Percentiles rank a stretch among this genome's conserved stretches.
These are phyloP conservation scores for Notamacropus eugenii DNA, from an alignment of 2,797 vertebrate species.

Conservation along the genomic window DNA sequence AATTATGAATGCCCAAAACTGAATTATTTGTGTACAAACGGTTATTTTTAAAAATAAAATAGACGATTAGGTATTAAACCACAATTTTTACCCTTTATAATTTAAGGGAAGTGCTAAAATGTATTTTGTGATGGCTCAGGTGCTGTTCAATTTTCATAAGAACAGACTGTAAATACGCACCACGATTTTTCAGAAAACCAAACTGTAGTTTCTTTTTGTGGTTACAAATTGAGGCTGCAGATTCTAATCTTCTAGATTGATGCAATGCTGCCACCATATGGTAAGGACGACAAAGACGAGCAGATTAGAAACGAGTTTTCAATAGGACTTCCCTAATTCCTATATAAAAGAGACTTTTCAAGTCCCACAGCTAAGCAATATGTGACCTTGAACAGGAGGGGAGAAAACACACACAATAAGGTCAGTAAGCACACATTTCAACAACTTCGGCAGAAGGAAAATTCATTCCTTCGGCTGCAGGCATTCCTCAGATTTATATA, in stretches of 20 bases:
- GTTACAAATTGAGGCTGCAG: fast-evolving
- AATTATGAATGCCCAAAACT: background rate
- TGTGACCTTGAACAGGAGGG: background rate
- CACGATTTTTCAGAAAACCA: background rate
- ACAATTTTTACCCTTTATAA: background rate
- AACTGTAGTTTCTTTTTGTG: background rate
- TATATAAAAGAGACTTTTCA: background rate
- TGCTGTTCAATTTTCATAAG: background rate
- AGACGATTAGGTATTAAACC: background rate
- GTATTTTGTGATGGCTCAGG: fast-evolving
- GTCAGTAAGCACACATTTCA: background rate
- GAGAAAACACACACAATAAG: fast-evolving
- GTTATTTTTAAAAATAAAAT: background rate
- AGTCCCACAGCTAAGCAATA: background rate
- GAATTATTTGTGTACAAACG: background rate
- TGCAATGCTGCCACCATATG: slow-evolving; percentile 84
- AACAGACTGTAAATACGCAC: background rate
- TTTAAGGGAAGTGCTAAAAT: background rate
- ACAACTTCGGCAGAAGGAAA: background rate
- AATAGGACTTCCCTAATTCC: background rate
- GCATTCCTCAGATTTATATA: fast-evolving
- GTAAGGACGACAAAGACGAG: fast-evolving
- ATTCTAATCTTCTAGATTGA: slow-evolving; percentile 13
- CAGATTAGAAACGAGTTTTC: fast-evolving
- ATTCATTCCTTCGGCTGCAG: fast-evolving